Base-by-base conservation (phyloP, 2,888 invertebrate species). In the Crepidodera aurea region DNA sequence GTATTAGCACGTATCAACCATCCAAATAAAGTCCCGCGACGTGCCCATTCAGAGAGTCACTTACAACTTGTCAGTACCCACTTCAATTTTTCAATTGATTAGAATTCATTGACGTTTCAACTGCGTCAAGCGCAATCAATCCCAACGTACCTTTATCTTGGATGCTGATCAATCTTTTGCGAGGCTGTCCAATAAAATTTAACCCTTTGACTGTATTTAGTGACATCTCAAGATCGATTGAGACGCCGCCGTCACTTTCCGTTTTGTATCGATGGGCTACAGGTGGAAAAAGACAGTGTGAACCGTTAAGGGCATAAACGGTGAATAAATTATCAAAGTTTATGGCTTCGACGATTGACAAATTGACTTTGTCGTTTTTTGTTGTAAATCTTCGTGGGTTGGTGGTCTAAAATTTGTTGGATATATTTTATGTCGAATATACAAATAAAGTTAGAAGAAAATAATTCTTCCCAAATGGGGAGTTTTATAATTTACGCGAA, bases 71-170 rank as follows among this genome's bases (percentile, higher is more conserved):
- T 71, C 71, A 71, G 68, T 69, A 69, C 65, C 71, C 70, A 69
- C 63, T 69, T 72, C 70, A 70, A 71, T 71, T 72, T 66, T 71
- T 65, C 64, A 67, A 65, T 62, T 65, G 67, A 67, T 67, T 67
- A 67, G 64, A 64, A 66, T 64, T 63, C 66, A 64, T 57, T 57
- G 60, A 46, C 55, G 62, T 69, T 71, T 70, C 71, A 71, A 72
- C 69, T 71, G 71, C 71, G 68, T 69, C 67, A 69, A 68, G 58
- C 66, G 69, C 71, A 69, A 73, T 73, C 73, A 72, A 71, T 72
- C 69, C 67, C 37, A 65, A 53, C 61, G 64, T 64, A 64, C 59
- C 59, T 69, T 69, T 66, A 64, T 66, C 66, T 66, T 50, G 51
- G 42, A 65, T 61, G 61, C 64, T 64, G 64, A 70, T 70, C 65